Percentiles rank a stretch among this genome's conserved stretches.
Evolutionary conservation across 2,888 invertebrate species (phyloP).

Genomic region (Pristionchus exspectatus): DNA sequence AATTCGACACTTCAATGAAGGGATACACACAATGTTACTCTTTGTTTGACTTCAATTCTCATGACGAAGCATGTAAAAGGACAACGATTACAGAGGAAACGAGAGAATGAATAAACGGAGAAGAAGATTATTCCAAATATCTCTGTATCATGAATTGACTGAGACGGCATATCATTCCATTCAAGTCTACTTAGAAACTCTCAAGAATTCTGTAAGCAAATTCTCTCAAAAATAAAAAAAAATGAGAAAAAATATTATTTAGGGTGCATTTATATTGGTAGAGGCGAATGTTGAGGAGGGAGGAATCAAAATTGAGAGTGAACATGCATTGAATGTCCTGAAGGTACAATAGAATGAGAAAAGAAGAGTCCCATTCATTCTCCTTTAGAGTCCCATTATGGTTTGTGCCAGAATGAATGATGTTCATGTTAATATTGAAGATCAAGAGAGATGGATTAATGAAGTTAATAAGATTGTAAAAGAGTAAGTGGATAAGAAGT

Average conservation of each 20-base stretch:
- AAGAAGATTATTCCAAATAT: conserved; percentile 59
- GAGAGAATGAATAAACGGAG: conserved; percentile 19
- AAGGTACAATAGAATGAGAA: neutral
- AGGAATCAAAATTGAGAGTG: conserved; percentile 7
- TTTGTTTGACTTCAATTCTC: neutral
- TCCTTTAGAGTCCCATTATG: conserved; percentile 1
- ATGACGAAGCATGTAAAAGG: neutral
- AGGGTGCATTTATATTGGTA: neutral
- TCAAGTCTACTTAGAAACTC: conserved; percentile 57
- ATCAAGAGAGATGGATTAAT: conserved; percentile 11
- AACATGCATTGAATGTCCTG: neutral
- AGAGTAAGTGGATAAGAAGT: neutral
- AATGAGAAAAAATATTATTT: neutral
- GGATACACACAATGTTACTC: neutral
- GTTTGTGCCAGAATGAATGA: neutral
- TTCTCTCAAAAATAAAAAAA: too few species aligned
- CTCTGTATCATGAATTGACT: conserved; percentile 64
- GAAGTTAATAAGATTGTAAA: neutral
- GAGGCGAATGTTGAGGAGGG: neutral
- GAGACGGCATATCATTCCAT: conserved; percentile 61
- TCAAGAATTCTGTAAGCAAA: conserved; percentile 19
- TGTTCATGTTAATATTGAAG: neutral
- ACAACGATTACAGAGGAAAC: neutral
- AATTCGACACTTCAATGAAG: conserved; percentile 6
- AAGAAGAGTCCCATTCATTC: neutral